Evolutionary conservation across 2,888 invertebrate species (phyloP).

Genomic region (Latrodectus hesperus): DNA sequence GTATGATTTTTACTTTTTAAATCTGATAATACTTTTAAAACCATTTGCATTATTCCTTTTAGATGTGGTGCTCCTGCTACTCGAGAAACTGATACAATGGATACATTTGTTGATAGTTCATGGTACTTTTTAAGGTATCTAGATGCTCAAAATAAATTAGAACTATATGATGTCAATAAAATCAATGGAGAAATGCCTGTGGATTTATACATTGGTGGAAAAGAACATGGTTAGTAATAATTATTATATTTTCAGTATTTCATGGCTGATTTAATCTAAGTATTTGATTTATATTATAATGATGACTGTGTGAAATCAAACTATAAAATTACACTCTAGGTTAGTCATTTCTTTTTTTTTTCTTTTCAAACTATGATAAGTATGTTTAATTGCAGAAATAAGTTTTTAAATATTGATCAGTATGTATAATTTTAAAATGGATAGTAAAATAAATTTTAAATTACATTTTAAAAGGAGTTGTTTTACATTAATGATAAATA

Average conservation of each 20-base stretch:
- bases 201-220: constrained; percentile 96
- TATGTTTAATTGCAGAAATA: too few relatives aligned
- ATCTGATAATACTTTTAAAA: too few relatives aligned
- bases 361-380: background rate
- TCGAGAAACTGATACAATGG: constrained; percentile 98
- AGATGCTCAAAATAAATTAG: constrained; percentile 83
- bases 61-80: constrained; percentile 79
- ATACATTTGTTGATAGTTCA: constrained; percentile 99
- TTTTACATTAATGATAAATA: too few relatives aligned
- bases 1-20: too few relatives aligned
- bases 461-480: too few relatives aligned
- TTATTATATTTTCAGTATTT: background rate
- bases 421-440: background rate
- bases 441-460: background rate
- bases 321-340: too few relatives aligned
- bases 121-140: constrained; percentile 97
- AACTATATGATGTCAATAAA: constrained; percentile 81
- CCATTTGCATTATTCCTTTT: constrained; percentile 11
- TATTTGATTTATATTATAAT: too few relatives aligned
- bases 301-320: background rate
- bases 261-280: background rate
- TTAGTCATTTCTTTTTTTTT: constrained; percentile 2
- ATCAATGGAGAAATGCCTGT: constrained; percentile 85
- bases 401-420: too few relatives aligned
- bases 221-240: constrained; percentile 85